Evolutionary conservation across 2,797 vertebrate genomes (phyloP).

Genomic region (Orientallactaga sibirica): DNA sequence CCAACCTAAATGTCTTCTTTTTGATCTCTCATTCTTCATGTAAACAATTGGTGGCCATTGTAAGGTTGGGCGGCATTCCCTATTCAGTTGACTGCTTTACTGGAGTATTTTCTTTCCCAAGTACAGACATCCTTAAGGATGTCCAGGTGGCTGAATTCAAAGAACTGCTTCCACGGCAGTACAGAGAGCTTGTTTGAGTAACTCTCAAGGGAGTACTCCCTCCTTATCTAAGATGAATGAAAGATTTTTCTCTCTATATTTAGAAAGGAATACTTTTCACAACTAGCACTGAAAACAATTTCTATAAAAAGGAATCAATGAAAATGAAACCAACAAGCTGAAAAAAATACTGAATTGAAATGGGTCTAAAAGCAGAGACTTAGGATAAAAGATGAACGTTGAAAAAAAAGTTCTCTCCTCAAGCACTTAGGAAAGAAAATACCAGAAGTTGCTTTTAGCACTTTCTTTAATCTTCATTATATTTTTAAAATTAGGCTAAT

Average conservation of each 20-base stretch:
- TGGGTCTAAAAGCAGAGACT: background rate
- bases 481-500: background rate
- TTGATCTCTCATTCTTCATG: background rate
- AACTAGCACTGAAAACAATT: slow-evolving; percentile 54
- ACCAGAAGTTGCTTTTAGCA: background rate
- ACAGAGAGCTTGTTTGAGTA: background rate
- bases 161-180: background rate
- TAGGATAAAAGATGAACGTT: background rate
- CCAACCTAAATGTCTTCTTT: background rate
- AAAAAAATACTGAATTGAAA: background rate
- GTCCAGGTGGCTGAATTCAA: background rate
- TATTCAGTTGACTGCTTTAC: background rate
- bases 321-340: slow-evolving; percentile 41
- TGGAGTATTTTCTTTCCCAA: background rate
- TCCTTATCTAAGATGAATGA: slow-evolving; percentile 35
- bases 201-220: slow-evolving; percentile 36
- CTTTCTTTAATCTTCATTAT: slow-evolving; percentile 38
- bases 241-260: slow-evolving; percentile 37
- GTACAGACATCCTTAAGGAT: background rate
- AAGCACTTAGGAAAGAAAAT: background rate
- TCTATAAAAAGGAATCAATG: slow-evolving; percentile 54
- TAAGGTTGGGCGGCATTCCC: background rate
- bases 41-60: background rate
- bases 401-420: background rate
- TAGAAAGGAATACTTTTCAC: slow-evolving; percentile 35